Base-by-base conservation (phyloP, 2,888 invertebrate genomes). In the Slavum lentiscoides region DNA sequence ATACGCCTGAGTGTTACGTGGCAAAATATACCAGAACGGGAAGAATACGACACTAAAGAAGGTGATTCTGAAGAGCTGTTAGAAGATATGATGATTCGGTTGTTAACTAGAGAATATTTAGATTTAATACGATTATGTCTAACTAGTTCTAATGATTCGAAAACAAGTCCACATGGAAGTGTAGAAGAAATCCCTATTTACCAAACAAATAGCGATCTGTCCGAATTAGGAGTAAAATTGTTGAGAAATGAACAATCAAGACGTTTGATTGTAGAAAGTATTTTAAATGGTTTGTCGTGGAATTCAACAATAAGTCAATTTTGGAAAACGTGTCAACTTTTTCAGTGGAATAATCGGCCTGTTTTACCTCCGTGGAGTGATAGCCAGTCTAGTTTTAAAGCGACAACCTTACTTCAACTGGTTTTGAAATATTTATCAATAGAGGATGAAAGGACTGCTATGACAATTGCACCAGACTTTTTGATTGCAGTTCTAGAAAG, bases 41-140 rank as follows among this genome's bases (percentile, higher is more conserved):
- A 88, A 94, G 93, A 93, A 84, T 93, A 94, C 83, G 90, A 89
- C 61, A 91, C 92, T 74, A 92, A 94, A 55, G 81, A 82, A 70
- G 59, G 72, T 21, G 83, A 84, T 82, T 84, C 82, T 17, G 84
- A 86, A 86, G 95, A 95, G 86, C 92, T 95, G 2, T 88, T 95
- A 1, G 94, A 95, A 85, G 94, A 95, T 85, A 93, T 94, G 88
- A 88, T 97, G 72, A 94, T 95, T 82, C 89, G 96, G 82, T 93
- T 93, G 82, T 87, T 96, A 80, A 95, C 96, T 0, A 89, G 95
- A 82, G 97, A 97, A 86, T 94, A 96, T 85, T 87, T 97, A 43
- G 96, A 96, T 84, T 90, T 96, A 1, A 86, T 96, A 39, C 91
- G 92, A 88, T 91, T 92, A 43, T 92, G 91, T 1, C 86, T 94